A percentile compares a stretch with the other conserved stretches of the same genome.
phyloP scores from a whole-genome alignment of 2,113 vertebrate genomes.

The Myiozetetes cayanensis region DNA sequence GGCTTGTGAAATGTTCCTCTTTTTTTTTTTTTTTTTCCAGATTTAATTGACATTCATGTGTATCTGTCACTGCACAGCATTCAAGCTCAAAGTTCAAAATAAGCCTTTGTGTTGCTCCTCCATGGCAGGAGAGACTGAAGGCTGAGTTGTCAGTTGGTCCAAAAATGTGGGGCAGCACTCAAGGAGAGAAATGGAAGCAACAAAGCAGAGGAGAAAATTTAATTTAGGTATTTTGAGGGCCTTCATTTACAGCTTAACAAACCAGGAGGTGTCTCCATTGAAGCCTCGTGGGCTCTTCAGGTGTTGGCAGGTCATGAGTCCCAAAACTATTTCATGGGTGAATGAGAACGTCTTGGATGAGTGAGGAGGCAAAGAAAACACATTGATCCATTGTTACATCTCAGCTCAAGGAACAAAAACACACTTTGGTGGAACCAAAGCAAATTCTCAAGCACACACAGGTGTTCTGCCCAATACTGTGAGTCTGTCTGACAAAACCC shows the following conservation, averaged over 20 bases:
- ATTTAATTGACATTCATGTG: not conserved
- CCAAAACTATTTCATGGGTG: not conserved
- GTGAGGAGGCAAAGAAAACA: not conserved
- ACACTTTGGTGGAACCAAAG: not conserved
- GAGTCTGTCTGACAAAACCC: not conserved
- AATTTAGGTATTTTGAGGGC: not conserved
- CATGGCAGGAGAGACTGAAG: not conserved
- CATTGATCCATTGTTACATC: not conserved
- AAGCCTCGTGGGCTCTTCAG: not conserved
- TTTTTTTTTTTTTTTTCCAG: not conserved
- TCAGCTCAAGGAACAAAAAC: not conserved
- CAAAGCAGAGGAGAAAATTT: not conserved
- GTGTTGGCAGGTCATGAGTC: not conserved
- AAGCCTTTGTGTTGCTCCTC: not conserved
- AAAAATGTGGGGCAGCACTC: not conserved
- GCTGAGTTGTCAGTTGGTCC: not conserved
- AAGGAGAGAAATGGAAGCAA: not conserved
- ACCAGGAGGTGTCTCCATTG: not conserved
- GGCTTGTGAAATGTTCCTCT: not conserved
- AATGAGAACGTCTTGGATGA: not conserved
- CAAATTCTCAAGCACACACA: not conserved
- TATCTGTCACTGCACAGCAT: not conserved
- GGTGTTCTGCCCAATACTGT: not conserved
- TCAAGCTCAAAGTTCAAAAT: fast-evolving
- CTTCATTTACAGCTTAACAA: not conserved